Percentiles rank a stretch among this genome's conserved stretches.
These are phyloP conservation scores for Himantopus leucocephalus DNA, from an alignment of 2,113 vertebrate genomes.

Conservation along the genomic window DNA sequence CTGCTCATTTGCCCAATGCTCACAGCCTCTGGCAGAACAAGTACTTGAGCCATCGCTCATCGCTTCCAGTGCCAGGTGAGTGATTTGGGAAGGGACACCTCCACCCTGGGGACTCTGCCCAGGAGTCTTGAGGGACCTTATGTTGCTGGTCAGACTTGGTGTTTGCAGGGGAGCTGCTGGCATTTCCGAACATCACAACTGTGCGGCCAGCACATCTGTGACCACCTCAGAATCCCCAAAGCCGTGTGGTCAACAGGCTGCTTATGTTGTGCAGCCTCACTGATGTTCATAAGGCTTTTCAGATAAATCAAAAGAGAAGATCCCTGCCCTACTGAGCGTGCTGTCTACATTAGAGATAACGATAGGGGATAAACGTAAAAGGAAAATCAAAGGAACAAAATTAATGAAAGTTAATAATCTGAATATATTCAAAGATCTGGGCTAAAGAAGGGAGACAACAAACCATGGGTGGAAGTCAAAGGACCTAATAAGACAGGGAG, in stretches of 20 bases:
- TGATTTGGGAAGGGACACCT: background rate
- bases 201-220: rapidly evolving
- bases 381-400: background rate
- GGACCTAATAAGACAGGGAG: background rate
- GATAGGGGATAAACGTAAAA: background rate
- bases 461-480: background rate
- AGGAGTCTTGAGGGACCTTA: background rate
- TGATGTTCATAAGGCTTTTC: rapidly evolving
- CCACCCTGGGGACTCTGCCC: background rate
- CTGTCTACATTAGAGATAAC: background rate
- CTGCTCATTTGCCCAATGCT: background rate
- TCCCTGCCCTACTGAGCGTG: background rate
- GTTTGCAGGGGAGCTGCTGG: background rate
- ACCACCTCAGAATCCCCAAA: background rate
- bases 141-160: background rate
- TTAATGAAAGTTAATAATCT: background rate
- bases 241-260: rapidly evolving
- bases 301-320: background rate
- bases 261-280: background rate
- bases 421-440: background rate
- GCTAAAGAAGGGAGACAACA: background rate
- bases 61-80: background rate
- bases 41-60: background rate
- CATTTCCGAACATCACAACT: background rate
- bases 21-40: background rate